These are phyloP conservation scores for Esox niger DNA, from an alignment of 2,113 vertebrate species.

Conservation along the genomic window DNA sequence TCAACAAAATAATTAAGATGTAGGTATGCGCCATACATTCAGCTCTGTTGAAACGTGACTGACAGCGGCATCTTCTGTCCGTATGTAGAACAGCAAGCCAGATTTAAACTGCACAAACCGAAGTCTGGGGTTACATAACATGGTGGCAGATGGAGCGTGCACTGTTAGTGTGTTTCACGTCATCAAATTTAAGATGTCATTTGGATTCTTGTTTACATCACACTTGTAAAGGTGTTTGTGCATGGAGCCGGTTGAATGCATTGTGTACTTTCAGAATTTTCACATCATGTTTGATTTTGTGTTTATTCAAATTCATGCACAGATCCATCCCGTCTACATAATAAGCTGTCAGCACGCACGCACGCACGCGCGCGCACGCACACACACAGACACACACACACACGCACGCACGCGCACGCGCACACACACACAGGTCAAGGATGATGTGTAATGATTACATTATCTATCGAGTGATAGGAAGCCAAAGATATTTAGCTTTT, in stretches of 20 bases:
- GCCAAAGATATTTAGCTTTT: too few relatives aligned
- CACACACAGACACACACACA: not conserved
- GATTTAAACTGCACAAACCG: not conserved
- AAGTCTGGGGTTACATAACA: not conserved
- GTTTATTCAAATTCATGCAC: conserved; percentile 1
- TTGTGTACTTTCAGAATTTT: not conserved
- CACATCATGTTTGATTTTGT: conserved; percentile 4
- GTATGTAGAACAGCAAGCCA: not conserved
- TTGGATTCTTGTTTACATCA: conserved; percentile 23
- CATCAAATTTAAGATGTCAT: conserved; percentile 22
- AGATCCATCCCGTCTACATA: not conserved
- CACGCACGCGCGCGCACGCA: not conserved
- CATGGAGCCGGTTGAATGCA: not conserved
- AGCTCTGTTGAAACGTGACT: conserved; percentile 2
- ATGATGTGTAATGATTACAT: too few relatives aligned
- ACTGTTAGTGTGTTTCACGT: conserved; percentile 1
- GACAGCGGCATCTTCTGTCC: conserved; percentile 46
- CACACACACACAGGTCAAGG: not conserved
- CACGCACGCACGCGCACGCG: not conserved
- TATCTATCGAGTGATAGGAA: too few relatives aligned
- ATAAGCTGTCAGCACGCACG: not conserved
- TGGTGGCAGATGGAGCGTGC: not conserved
- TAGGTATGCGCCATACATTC: not conserved
- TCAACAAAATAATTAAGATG: not conserved
- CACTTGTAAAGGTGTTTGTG: not conserved